Evolutionary conservation across 2,888 invertebrate genomes (phyloP).

Genomic region (Belgica antarctica): DNA sequence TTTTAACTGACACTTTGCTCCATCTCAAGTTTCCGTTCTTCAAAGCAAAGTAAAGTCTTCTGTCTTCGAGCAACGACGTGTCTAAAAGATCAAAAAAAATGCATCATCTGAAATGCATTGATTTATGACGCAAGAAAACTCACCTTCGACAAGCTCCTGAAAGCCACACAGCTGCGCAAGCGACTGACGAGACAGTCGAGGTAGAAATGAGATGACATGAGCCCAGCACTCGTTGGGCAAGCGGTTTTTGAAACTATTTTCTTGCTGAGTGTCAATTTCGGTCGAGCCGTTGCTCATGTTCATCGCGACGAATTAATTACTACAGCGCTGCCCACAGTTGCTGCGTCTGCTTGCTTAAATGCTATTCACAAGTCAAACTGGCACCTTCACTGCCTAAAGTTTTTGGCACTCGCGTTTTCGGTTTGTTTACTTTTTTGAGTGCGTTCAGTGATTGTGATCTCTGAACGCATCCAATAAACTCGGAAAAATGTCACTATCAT

Average conservation of each 20-base stretch:
- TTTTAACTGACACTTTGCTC: not conserved
- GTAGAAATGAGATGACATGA: constrained; percentile 18
- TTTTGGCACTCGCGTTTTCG: no score
- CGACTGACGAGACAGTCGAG: constrained; percentile 11
- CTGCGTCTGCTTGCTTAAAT: no score
- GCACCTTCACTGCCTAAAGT: no score
- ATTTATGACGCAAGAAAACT: not conserved
- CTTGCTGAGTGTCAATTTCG: no score
- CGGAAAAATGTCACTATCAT: constrained; percentile 9
- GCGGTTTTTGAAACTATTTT: not conserved
- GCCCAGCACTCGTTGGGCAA: constrained; percentile 27
- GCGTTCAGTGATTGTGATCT: no score
- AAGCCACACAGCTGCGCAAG: constrained; percentile 19
- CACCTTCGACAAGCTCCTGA: constrained; percentile 23
- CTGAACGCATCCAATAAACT: no score
- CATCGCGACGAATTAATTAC: no score
- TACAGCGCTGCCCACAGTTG: no score
- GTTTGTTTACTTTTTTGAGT: no score
- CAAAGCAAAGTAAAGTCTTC: not conserved
- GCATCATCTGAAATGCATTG: not conserved
- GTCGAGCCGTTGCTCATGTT: no score
- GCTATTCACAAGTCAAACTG: no score
- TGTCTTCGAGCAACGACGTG: constrained; percentile 19
- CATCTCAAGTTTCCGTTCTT: constrained; percentile 18
- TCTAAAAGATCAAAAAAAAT: constrained; percentile 23